Percentiles rank a stretch among this genome's conserved stretches.
Conservation (phyloP, 2,797 vertebrate species). For the Lacerta viridis region DNA sequence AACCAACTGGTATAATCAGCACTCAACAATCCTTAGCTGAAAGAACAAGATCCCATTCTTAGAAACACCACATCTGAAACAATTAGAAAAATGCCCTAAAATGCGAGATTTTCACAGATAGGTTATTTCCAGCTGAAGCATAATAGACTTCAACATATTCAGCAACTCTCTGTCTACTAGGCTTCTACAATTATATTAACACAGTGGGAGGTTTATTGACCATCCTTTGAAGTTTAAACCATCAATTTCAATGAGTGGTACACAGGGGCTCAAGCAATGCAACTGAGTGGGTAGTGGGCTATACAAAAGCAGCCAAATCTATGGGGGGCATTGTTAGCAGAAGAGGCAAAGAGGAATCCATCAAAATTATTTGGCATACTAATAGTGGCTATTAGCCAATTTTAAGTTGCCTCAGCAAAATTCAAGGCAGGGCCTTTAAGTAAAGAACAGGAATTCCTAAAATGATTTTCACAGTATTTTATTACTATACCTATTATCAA, state of each 20-base stretch:
- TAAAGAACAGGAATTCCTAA: constrained; percentile 41
- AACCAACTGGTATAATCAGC: background rate
- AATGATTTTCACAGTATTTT: constrained; percentile 50
- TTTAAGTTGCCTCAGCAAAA: constrained; percentile 36
- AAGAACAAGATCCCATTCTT: background rate
- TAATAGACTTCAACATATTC: background rate
- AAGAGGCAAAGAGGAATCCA: background rate
- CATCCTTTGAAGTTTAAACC: background rate
- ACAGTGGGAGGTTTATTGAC: background rate
- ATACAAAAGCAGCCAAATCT: constrained; percentile 1
- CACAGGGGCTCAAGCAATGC: background rate
- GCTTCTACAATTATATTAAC: background rate
- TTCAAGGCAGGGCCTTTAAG: constrained; percentile 21
- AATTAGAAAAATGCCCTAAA: constrained; percentile 1
- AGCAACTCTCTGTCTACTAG: background rate
- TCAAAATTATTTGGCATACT: background rate
- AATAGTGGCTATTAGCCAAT: constrained; percentile 18
- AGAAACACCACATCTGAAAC: constrained; percentile 3
- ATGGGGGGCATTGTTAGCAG: background rate
- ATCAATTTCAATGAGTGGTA: background rate
- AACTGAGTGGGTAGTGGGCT: background rate
- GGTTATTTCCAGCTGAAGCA: background rate
- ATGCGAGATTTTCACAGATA: constrained; percentile 9
- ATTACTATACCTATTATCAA: background rate
- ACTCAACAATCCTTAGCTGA: background rate